phyloP scores from a whole-genome alignment of 2,888 invertebrate species.

The Polietes domitor region DNA sequence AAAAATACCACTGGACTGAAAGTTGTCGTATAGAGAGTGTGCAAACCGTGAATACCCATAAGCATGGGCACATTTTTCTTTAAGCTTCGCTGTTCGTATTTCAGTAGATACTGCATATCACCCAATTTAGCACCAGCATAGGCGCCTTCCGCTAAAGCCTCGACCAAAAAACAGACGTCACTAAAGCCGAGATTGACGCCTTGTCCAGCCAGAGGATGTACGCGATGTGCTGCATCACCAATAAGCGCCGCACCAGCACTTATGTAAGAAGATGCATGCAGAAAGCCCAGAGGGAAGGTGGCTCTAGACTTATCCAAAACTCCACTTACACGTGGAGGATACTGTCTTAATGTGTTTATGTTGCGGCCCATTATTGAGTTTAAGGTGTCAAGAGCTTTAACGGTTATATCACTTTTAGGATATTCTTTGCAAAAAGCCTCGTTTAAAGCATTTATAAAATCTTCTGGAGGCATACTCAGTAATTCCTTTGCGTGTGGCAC shows the following conservation, averaged over 20 bases:
- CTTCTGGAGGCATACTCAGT: constrained; percentile 86
- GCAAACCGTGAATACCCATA: constrained; percentile 92
- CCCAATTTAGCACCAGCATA: constrained; percentile 89
- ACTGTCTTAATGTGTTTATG: constrained; percentile 77
- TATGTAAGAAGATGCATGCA: constrained; percentile 93
- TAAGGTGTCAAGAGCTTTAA: constrained; percentile 81
- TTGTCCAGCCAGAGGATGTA: constrained; percentile 98
- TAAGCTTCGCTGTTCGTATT: constrained; percentile 93
- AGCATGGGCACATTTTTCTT: constrained; percentile 94
- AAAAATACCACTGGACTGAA: constrained; percentile 89
- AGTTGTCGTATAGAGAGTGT: constrained; percentile 90
- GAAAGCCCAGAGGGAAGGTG: constrained; percentile 95
- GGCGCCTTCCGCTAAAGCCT: constrained; percentile 86
- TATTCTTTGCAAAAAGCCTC: constrained; percentile 84
- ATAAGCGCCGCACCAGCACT: constrained; percentile 91
- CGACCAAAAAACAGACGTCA: constrained; percentile 90
- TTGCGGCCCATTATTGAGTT: constrained; percentile 80
- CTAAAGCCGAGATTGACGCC: constrained; percentile 99
- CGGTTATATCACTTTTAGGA: constrained; percentile 75
- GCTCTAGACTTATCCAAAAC: constrained; percentile 84
- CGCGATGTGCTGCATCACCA: constrained; percentile 94
- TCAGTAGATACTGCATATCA: constrained; percentile 85
- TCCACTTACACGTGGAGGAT: constrained; percentile 76
- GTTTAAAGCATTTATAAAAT: constrained; percentile 94
- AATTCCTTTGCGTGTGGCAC: constrained; percentile 88